Percentiles rank a stretch among this genome's conserved stretches.
Evolutionary conservation across 1,140 invertebrate genomes (phyloP).

Genomic region (Aleiodes sp.): DNA sequence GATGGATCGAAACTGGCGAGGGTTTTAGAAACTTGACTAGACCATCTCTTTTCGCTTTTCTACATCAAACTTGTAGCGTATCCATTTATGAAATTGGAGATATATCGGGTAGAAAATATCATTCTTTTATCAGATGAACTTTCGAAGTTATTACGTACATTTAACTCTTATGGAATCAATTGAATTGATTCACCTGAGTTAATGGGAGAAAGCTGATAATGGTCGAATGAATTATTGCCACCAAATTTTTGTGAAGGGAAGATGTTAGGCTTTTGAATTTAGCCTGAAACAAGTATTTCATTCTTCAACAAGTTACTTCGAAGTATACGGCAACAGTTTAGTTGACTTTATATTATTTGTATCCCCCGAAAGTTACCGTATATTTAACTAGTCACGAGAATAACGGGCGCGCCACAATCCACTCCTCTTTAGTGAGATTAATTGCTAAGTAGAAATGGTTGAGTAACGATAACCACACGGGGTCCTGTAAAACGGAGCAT

Average conservation of each 20-base stretch:
- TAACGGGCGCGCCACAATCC: background rate
- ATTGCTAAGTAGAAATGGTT: background rate
- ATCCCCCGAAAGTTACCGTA: background rate
- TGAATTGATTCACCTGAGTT: too few relatives aligned
- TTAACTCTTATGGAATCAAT: too few relatives aligned
- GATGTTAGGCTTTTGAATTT: too few relatives aligned
- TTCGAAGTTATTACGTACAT: too few relatives aligned
- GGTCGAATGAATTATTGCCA: too few relatives aligned
- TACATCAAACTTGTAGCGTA: background rate
- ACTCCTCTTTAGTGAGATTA: background rate
- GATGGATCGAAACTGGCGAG: conserved; percentile 44
- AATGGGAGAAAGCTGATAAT: too few relatives aligned
- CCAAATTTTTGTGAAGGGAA: too few relatives aligned
- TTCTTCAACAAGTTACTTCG: background rate
- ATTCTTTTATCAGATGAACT: too few relatives aligned
- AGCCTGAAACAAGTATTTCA: background rate
- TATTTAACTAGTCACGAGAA: background rate
- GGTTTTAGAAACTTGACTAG: background rate
- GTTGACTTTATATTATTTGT: background rate
- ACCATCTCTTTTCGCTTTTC: background rate
- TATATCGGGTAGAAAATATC: background rate
- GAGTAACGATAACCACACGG: background rate
- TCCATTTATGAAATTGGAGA: conserved; percentile 17
- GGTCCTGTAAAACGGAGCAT: background rate
- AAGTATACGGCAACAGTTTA: background rate